Evolutionary conservation across 2,113 vertebrate genomes (phyloP).

Genomic region (Meles meles): DNA sequence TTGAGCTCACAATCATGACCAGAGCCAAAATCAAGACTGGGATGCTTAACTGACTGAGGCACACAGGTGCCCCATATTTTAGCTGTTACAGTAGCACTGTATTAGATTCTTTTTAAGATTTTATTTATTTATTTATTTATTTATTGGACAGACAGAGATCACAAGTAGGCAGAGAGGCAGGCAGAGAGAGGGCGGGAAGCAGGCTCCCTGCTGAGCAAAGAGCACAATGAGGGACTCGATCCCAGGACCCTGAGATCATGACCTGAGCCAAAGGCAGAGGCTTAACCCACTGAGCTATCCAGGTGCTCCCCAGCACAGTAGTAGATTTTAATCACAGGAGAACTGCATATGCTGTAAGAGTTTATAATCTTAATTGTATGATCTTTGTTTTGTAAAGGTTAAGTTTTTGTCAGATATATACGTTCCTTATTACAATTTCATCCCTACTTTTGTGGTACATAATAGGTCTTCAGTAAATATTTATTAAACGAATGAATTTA

Average conservation of each 20-base stretch:
- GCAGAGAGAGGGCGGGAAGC: too few species aligned
- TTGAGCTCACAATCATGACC: not conserved
- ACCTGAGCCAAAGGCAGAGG: not conserved
- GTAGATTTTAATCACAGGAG: not conserved
- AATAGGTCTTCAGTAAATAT: not conserved
- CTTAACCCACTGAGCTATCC: not conserved
- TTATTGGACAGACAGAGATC: too few species aligned
- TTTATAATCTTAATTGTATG: not conserved
- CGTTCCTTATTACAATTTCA: not conserved
- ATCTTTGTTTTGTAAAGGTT: not conserved
- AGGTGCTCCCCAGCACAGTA: not conserved
- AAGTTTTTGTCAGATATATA: not conserved
- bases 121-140: too few species aligned
- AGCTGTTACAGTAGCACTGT: too few species aligned
- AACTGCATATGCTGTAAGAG: not conserved
- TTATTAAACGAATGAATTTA: not conserved
- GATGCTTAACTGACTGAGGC: too few species aligned
- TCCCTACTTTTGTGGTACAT: not conserved
- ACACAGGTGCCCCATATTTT: too few species aligned
- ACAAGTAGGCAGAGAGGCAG: too few species aligned
- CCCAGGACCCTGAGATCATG: not conserved
- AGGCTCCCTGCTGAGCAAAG: too few species aligned
- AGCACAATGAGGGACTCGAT: not conserved
- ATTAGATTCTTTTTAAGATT: too few species aligned
- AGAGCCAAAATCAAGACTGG: not conserved